Conservation (phyloP, 2,888 invertebrate species). For the Caenorhabditis macrosperma region DNA sequence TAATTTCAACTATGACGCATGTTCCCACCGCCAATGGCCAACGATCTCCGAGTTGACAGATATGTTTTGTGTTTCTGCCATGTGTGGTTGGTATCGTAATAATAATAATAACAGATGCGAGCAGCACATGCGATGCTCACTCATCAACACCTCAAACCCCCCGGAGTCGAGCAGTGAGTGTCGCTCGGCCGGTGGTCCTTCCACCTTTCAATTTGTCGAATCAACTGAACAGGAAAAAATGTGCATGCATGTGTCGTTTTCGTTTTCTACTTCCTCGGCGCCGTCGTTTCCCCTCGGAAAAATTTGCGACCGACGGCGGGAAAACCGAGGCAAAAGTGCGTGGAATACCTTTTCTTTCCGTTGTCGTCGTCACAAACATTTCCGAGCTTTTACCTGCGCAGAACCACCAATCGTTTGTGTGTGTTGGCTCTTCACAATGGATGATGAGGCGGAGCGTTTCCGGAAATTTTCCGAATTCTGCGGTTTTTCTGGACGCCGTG, state of each 20-base stretch:
- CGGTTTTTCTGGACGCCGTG: constrained; percentile 43
- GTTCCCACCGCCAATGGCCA: constrained; percentile 38
- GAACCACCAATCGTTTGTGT: constrained; percentile 38
- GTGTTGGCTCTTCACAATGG: constrained; percentile 43
- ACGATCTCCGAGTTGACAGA: constrained; percentile 21
- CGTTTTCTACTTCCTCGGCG: constrained; percentile 9
- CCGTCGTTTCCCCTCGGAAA: not conserved
- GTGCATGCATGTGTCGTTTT: constrained; percentile 1
- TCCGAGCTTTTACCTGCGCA: constrained; percentile 15
- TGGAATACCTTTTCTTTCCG: constrained; percentile 48
- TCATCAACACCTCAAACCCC: not conserved
- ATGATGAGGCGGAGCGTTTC: constrained; percentile 45
- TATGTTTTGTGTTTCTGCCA: constrained; percentile 8
- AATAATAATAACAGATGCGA: constrained; percentile 14
- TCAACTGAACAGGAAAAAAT: constrained; percentile 27
- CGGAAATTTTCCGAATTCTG: constrained; percentile 36
- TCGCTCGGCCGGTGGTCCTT: not conserved
- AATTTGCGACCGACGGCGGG: not conserved
- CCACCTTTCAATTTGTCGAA: not conserved
- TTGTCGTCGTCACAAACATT: constrained; percentile 25
- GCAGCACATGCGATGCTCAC: constrained; percentile 24
- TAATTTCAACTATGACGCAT: constrained; percentile 46
- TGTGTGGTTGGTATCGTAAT: not conserved
- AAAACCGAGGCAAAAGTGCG: constrained; percentile 32
- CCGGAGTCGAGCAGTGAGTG: too few species aligned